Conservation (phyloP, 2,888 invertebrate species). For the Pegoplata infirma region DNA sequence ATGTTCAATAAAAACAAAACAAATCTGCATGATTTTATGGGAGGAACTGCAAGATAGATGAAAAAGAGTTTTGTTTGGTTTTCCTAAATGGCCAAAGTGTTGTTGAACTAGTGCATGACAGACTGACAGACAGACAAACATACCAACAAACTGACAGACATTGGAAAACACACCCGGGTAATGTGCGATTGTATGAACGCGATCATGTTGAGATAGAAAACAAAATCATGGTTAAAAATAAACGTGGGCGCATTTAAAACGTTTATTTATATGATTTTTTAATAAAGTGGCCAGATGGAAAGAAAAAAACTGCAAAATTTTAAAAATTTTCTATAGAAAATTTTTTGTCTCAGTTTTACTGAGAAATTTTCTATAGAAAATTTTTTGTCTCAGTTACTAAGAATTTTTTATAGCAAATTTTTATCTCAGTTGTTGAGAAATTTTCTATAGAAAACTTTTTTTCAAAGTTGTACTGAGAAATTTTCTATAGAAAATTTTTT, state of each 20-base stretch:
- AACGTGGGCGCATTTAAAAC: constrained; percentile 52
- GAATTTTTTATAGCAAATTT: too few species aligned
- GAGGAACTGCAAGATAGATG: not conserved
- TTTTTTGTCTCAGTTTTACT: too few species aligned
- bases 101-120: constrained; percentile 58
- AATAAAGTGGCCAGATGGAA: not conserved
- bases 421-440: too few species aligned
- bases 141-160: not conserved
- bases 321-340: too few species aligned
- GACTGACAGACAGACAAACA: constrained; percentile 11
- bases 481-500: too few species aligned
- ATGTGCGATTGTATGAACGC: constrained; percentile 38
- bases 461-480: too few species aligned
- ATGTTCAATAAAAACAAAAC: constrained; percentile 4
- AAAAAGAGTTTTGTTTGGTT: constrained; percentile 49
- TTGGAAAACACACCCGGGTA: not conserved
- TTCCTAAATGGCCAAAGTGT: constrained; percentile 56
- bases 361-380: too few species aligned
- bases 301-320: not conserved
- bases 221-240: constrained; percentile 53
- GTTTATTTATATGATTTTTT: too few species aligned
- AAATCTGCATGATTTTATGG: constrained; percentile 37
- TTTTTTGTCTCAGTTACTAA: too few species aligned
- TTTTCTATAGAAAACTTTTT: too few species aligned
- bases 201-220: constrained; percentile 55